A percentile compares a stretch with the other conserved stretches of the same genome.
phyloP scores from a whole-genome alignment of 2,113 vertebrate genomes.

The Sebastes schlegelii region DNA sequence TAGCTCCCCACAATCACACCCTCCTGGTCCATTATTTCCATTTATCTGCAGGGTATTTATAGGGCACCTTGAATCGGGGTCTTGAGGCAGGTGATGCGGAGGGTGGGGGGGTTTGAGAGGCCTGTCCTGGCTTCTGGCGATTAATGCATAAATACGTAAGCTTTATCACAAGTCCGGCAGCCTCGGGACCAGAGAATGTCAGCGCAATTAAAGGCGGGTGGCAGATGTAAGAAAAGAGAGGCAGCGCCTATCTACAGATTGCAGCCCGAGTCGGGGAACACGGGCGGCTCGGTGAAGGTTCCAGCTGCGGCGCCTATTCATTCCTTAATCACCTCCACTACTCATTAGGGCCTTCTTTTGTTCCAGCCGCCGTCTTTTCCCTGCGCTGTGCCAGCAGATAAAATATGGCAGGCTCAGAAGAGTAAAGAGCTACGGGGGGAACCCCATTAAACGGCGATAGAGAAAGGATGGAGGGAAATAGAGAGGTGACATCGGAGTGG shows the following conservation, averaged over 20 bases:
- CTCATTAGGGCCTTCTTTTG: conserved; percentile 79
- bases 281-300: conserved; percentile 50
- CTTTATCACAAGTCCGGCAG: conserved; percentile 78
- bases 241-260: conserved; percentile 71
- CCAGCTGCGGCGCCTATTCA: conserved; percentile 68
- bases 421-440: conserved; percentile 54
- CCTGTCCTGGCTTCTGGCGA: conserved; percentile 54
- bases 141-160: conserved; percentile 69
- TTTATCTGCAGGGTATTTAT: conserved; percentile 69
- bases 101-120: conserved; percentile 2
- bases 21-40: conserved; percentile 61
- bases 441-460: conserved; percentile 65
- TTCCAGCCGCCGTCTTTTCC: conserved; percentile 58
- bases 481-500: conserved; percentile 29
- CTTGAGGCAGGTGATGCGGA: conserved; percentile 65
- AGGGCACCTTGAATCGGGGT: conserved; percentile 68
- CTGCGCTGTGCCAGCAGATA: conserved; percentile 64
- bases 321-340: conserved; percentile 79
- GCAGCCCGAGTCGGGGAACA: conserved; percentile 64
- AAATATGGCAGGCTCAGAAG: conserved; percentile 58
- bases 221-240: conserved; percentile 45
- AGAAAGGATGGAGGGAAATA: conserved; percentile 36
- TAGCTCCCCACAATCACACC: conserved; percentile 45
- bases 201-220: conserved; percentile 71
- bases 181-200: conserved; percentile 63